phyloP scores from a whole-genome alignment of 2,113 vertebrate species.

The Syngnathus floridae region DNA sequence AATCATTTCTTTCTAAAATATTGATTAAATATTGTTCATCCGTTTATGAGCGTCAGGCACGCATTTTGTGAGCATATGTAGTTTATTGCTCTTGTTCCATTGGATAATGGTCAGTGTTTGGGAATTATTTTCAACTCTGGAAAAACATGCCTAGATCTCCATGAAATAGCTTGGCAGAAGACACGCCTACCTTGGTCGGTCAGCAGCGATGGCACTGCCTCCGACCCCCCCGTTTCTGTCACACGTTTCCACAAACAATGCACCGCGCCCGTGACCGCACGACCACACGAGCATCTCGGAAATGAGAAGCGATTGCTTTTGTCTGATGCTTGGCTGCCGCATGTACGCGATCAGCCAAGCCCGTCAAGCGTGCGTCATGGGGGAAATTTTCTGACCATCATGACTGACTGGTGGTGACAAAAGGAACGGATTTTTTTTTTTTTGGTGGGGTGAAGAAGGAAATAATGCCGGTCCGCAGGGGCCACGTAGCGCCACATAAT shows the following conservation, averaged over 20 bases:
- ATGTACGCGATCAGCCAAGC: not conserved
- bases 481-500: constrained; percentile 95
- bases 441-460: constrained; percentile 10
- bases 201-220: not conserved
- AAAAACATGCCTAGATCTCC: no score
- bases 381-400: constrained; percentile 61
- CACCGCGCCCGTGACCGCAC: not conserved
- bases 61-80: no score
- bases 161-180: constrained; percentile 11
- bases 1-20: not conserved
- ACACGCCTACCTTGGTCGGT: not conserved
- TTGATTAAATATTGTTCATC: not conserved
- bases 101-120: no score
- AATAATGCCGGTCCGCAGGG: constrained; percentile 95
- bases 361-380: not conserved
- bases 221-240: not conserved
- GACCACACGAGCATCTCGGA: not conserved
- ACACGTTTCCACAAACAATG: not conserved
- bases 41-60: not conserved
- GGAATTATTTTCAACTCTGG: no score
- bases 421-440: constrained; percentile 65
- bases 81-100: no score
- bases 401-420: constrained; percentile 77
- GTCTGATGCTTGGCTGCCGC: not conserved
- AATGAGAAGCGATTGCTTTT: not conserved